These are phyloP conservation scores for Glaucidium brasilianum DNA, from an alignment of 2,113 vertebrate species.

Conservation along the genomic window DNA sequence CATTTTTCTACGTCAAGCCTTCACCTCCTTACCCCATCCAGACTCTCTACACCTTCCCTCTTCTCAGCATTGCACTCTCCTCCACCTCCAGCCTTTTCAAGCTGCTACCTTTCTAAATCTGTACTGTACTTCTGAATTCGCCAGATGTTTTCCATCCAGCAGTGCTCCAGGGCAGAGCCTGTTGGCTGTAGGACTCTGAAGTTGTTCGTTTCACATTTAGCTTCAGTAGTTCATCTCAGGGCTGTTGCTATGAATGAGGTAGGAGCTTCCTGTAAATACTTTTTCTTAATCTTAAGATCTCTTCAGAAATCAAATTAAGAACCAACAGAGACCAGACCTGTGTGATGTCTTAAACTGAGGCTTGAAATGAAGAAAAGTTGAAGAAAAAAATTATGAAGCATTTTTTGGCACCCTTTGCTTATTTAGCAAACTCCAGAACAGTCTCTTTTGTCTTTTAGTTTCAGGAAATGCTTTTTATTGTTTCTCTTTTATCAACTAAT, in stretches of 20 bases:
- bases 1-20: background rate
- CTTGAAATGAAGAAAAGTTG: background rate
- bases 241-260: background rate
- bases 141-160: conserved; percentile 25
- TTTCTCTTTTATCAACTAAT: background rate
- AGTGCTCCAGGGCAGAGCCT: background rate
- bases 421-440: background rate
- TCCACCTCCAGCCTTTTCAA: conserved; percentile 13
- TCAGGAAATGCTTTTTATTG: background rate
- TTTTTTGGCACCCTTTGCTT: background rate
- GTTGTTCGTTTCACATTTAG: background rate
- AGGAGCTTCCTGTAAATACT: background rate
- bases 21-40: background rate
- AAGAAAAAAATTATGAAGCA: background rate
- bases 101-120: conserved; percentile 31
- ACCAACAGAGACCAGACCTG: background rate
- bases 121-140: background rate
- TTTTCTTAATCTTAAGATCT: background rate
- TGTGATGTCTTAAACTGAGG: background rate
- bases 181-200: background rate
- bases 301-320: background rate
- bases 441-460: background rate
- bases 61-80: background rate
- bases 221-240: background rate
- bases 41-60: background rate